Evolutionary conservation across 1,140 invertebrate species (phyloP).

Genomic region (Anoplophora glabripennis): DNA sequence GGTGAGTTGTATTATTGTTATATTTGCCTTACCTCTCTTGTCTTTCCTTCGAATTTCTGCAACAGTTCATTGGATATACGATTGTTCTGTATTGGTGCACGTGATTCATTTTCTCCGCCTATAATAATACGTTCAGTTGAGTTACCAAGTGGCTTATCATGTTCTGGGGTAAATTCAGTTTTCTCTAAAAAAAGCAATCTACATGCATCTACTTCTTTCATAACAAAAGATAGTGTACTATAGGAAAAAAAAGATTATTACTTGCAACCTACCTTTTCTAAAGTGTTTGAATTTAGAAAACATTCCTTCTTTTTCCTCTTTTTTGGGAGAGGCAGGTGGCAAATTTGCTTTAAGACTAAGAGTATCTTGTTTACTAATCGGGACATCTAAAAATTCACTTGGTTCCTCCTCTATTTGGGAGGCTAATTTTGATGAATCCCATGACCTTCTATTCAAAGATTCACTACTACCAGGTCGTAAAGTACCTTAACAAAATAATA

Average conservation of each 20-base stretch:
- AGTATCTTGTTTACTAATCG: constrained; percentile 27
- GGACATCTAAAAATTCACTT: constrained; percentile 25
- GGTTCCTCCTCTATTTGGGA: constrained; percentile 46
- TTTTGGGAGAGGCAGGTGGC: constrained; percentile 32
- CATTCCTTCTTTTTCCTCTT: constrained; percentile 50
- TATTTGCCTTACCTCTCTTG: constrained; percentile 61
- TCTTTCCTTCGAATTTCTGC: constrained; percentile 77
- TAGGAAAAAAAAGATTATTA: neutral
- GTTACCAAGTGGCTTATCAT: constrained; percentile 36
- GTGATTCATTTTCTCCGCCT: constrained; percentile 67
- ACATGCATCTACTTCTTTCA: constrained; percentile 19
- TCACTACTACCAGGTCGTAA: constrained; percentile 38
- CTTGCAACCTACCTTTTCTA: constrained; percentile 50
- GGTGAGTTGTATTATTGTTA: neutral
- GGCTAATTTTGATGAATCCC: constrained; percentile 47
- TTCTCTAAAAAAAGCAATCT: constrained; percentile 39
- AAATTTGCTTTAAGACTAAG: constrained; percentile 28
- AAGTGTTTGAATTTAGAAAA: constrained; percentile 53
- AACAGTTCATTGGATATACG: constrained; percentile 68
- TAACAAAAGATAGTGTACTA: neutral
- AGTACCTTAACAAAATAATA: constrained; percentile 28
- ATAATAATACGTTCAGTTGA: constrained; percentile 73
- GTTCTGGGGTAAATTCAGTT: constrained; percentile 33
- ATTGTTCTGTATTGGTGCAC: constrained; percentile 46
- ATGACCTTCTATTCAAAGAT: constrained; percentile 43